A percentile compares a stretch with the other conserved stretches of the same genome.
These are phyloP conservation scores for Homarus americanus DNA, from an alignment of 1,140 invertebrate species.

Conservation along the genomic window DNA sequence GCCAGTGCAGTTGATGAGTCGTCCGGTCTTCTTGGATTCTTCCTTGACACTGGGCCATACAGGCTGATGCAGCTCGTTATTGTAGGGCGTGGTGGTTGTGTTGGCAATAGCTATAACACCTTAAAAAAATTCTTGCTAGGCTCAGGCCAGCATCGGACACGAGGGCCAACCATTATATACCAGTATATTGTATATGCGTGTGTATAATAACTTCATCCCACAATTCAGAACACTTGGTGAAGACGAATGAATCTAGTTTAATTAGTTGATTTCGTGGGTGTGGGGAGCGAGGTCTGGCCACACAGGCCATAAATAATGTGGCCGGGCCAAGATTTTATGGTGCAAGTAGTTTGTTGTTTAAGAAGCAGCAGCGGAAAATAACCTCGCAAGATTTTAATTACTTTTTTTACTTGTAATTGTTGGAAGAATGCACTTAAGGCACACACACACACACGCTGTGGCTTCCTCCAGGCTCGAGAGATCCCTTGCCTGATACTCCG, in stretches of 20 bases:
- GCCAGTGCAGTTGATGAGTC: no score
- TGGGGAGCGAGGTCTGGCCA: not conserved
- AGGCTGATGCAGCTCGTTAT: no score
- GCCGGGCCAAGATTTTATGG: not conserved
- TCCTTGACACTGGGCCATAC: no score
- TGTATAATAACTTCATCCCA: not conserved
- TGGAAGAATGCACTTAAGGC: not conserved
- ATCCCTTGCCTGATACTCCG: not conserved
- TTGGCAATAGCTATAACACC: no score
- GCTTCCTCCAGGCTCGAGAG: not conserved
- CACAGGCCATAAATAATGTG: not conserved
- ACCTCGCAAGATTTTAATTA: conserved; percentile 27
- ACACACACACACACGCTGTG: no score
- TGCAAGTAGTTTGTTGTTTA: not conserved
- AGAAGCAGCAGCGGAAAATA: conserved; percentile 13
- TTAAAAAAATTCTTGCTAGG: no score
- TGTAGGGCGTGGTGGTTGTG: no score
- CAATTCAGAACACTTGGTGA: not conserved
- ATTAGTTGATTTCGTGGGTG: not conserved
- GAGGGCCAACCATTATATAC: no score
- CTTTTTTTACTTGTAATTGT: conserved; percentile 12
- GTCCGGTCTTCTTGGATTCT: no score
- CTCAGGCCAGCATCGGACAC: no score
- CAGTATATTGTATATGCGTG: not conserved
- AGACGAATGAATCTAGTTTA: conserved; percentile 11